Percentiles rank a stretch among this genome's conserved stretches.
Conservation (phyloP, 2,888 invertebrate species). For the Apamea epomidion region DNA sequence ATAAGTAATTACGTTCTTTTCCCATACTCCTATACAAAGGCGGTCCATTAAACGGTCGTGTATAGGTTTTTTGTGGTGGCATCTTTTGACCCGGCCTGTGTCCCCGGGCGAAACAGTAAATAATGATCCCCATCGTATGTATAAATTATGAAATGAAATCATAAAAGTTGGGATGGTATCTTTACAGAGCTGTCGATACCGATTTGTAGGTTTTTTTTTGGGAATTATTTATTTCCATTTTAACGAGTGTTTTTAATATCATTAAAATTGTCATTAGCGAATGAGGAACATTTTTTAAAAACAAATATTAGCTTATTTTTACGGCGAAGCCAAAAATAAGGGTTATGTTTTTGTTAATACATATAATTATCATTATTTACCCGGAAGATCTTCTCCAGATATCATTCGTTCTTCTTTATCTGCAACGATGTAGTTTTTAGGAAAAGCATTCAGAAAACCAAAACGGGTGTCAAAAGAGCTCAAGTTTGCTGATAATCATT, state of each 20-base stretch:
- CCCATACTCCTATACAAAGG: slow-evolving; percentile 72
- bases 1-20: slow-evolving; percentile 72
- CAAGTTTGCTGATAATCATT: background rate
- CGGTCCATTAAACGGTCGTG: slow-evolving; percentile 75
- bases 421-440: too few species aligned
- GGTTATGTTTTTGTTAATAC: background rate
- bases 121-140: slow-evolving; percentile 81
- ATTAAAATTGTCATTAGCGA: too few species aligned
- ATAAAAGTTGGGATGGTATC: slow-evolving; percentile 74
- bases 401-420: background rate
- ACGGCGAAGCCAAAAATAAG: too few species aligned
- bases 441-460: background rate
- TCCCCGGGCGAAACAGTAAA: slow-evolving; percentile 84
- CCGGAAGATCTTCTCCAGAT: background rate
- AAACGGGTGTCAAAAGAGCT: background rate
- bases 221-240: background rate
- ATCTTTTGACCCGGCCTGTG: slow-evolving; percentile 80
- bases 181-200: slow-evolving; percentile 70
- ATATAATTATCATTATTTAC: background rate
- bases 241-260: background rate
- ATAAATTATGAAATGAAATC: slow-evolving; percentile 84
- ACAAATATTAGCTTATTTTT: background rate
- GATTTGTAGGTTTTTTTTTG: background rate
- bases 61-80: slow-evolving; percentile 80
- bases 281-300: too few species aligned